Base-by-base conservation (phyloP, 1,140 invertebrate species). In the Odontomachus brunneus region DNA sequence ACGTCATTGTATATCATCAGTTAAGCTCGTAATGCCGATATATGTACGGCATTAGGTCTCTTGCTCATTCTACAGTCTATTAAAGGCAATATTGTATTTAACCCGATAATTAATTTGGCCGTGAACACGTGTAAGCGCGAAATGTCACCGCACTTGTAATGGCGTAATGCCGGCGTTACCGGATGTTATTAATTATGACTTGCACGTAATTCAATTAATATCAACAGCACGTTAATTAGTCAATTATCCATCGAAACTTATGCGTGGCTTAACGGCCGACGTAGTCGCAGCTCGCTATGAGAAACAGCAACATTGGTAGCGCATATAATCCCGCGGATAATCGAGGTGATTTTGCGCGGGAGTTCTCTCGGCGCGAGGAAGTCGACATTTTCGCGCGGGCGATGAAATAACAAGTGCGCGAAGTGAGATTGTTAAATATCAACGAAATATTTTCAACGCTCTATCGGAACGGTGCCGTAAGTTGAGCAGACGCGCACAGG, bases 161-260 rank as follows among this genome's bases (percentile, higher is more conserved):
- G 17, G 22, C 74, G 26, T 69, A 19, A 69, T 69, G 63, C 63
- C 24, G 15, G 38, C 19, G 11, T 33, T 15, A 29, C 44, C 75
- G 51, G 33, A 57, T 80, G n/a, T 59, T 71, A 71, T 80, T 80
- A 80, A 80, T 80, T 78, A 38, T 24, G 14, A 57, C 33, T 69
- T 22, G 51, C 5, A 33, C 11, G 51, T 69, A 69, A 44, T 1
- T 2, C 24, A 44, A 80, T 71, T 38, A 26, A 48, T 67, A 69
- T 71, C 63, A 71, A 80, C 29, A 69, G n/a, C n/a, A 22, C 24
- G 3, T 29, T 59, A 69, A 80, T 80, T 71, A 44, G 22, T 78
- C 55, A 33, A 69, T 26, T 57, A 57, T 14, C 38, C 24, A n/a
- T 26, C 44, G 51, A 71, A 80, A 80, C 24, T 80, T 48, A 24